A percentile compares a stretch with the other conserved stretches of the same genome.
These are phyloP conservation scores for Hoplodrina blanda DNA, from an alignment of 2,888 invertebrate species.

Conservation along the genomic window DNA sequence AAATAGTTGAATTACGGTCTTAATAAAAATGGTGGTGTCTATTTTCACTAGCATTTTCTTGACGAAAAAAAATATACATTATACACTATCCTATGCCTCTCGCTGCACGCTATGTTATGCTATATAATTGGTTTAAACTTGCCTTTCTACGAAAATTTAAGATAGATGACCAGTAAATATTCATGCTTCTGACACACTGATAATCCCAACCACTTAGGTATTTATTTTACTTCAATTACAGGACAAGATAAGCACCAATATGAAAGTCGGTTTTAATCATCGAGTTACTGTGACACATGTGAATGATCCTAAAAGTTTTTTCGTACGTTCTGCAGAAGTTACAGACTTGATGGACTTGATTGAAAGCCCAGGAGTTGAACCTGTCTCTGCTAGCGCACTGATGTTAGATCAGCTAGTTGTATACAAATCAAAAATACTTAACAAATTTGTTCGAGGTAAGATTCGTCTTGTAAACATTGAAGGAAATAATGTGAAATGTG, in stretches of 20 bases:
- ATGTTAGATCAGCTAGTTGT: conserved; percentile 21
- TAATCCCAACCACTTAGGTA: no score
- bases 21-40: no score
- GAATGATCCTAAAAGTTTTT: conserved; percentile 54
- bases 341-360: conserved; percentile 19
- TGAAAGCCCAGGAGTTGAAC: conserved; percentile 27
- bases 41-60: no score
- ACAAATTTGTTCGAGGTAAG: conserved; percentile 45
- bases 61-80: no score
- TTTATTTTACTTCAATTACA: conserved; percentile 19
- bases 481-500: background rate
- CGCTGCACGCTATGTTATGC: no score
- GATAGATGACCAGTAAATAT: no score
- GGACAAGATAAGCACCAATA: conserved; percentile 20
- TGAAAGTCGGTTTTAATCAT: conserved; percentile 34
- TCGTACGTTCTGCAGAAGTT: conserved; percentile 23
- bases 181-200: no score
- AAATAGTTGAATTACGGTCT: no score
- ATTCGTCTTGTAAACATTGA: conserved; percentile 9
- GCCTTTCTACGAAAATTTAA: no score
- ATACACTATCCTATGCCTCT: no score
- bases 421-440: conserved; percentile 41
- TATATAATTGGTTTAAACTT: no score
- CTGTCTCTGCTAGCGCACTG: conserved; percentile 13
- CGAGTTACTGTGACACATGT: conserved; percentile 51